Evolutionary conservation across 2,113 vertebrate genomes (phyloP).

Genomic region (cat (Felis catus)): DNA sequence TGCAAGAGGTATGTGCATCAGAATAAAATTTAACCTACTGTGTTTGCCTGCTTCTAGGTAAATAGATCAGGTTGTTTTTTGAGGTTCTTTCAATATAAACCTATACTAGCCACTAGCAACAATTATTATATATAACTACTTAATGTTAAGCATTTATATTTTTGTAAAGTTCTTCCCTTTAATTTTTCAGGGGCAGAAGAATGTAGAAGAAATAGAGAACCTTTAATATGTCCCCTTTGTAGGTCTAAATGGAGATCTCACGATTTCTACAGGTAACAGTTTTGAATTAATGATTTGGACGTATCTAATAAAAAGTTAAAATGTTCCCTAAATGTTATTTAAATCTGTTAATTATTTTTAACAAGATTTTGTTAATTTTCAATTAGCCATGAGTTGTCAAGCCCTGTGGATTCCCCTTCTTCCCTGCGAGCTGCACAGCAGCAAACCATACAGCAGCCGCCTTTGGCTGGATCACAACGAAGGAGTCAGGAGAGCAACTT

Average conservation of each 20-base stretch:
- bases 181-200: slow-evolving; percentile 92
- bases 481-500: slow-evolving; percentile 86
- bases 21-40: neutral
- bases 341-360: neutral
- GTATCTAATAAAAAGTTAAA: neutral
- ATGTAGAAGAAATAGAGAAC: slow-evolving; percentile 93
- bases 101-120: neutral
- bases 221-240: slow-evolving; percentile 93
- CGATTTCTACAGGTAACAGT: slow-evolving; percentile 91
- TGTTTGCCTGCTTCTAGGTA: neutral
- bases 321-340: neutral
- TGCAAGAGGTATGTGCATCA: neutral
- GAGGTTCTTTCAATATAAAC: neutral
- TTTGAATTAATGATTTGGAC: slow-evolving; percentile 24
- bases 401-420: slow-evolving; percentile 86
- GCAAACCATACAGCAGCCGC: slow-evolving; percentile 73
- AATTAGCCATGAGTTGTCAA: slow-evolving; percentile 88
- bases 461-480: slow-evolving; percentile 83
- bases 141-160: neutral
- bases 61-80: neutral
- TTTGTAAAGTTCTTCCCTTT: neutral
- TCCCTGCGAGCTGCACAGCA: slow-evolving; percentile 84
- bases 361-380: neutral
- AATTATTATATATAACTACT: neutral
- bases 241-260: slow-evolving; percentile 94